Conservation (phyloP, 2,113 vertebrate species). For the Melanostigma gelatinosum region DNA sequence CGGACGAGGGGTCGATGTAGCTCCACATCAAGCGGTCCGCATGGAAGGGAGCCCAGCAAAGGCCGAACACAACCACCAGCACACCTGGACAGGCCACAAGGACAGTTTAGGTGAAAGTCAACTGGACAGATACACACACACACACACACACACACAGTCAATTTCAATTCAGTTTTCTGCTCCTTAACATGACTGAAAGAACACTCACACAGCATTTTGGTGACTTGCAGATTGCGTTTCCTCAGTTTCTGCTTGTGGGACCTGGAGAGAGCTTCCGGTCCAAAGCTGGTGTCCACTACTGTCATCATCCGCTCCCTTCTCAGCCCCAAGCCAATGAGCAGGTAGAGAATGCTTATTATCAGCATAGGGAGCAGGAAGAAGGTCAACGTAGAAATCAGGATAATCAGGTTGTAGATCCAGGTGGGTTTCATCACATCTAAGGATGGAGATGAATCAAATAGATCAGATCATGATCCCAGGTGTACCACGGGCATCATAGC, state of each 20-base stretch:
- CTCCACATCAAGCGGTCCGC: constrained; percentile 92
- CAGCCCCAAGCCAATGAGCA: constrained; percentile 79
- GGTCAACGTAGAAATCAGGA: constrained; percentile 72
- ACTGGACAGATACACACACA: background rate
- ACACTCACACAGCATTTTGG: constrained; percentile 83
- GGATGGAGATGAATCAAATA: constrained; percentile 6
- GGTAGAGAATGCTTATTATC: constrained; percentile 78
- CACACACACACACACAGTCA: background rate
- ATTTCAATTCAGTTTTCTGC: background rate
- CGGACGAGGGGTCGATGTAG: constrained; percentile 81
- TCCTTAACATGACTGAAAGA: background rate
- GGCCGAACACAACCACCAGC: constrained; percentile 89
- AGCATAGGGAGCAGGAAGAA: constrained; percentile 83
- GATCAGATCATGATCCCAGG: background rate
- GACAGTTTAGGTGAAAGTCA: background rate
- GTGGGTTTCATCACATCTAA: constrained; percentile 67
- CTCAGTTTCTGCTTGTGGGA: constrained; percentile 59
- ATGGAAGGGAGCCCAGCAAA: constrained; percentile 96
- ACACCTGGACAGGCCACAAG: constrained; percentile 79
- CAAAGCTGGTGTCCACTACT: constrained; percentile 27
- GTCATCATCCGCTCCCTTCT: constrained; percentile 45
- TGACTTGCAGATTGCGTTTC: constrained; percentile 80
- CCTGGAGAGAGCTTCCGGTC: constrained; percentile 27
- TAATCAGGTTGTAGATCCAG: constrained; percentile 78
- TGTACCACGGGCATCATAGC: background rate